A percentile compares a stretch with the other conserved stretches of the same genome.
phyloP scores from a whole-genome alignment of 2,888 invertebrate genomes.

The Zele albiditarsus region DNA sequence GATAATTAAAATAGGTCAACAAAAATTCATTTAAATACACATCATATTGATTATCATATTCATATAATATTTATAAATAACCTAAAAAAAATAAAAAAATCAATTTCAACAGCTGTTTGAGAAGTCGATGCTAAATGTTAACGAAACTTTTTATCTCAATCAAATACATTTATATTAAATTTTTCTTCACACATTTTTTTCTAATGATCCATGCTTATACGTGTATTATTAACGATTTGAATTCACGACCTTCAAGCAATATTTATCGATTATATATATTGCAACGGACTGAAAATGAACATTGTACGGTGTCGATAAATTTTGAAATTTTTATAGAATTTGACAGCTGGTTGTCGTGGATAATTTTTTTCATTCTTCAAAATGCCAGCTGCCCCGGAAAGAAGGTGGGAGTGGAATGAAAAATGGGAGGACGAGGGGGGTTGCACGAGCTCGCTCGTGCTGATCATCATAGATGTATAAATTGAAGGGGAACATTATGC shows the following conservation, averaged over 20 bases:
- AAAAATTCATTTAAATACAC: no score
- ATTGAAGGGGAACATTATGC: neutral
- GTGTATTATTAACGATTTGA: no score
- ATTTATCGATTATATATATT: neutral
- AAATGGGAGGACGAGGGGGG: neutral
- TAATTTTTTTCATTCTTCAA: conserved; percentile 6
- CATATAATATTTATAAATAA: no score
- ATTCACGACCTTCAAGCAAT: no score
- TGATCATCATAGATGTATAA: neutral
- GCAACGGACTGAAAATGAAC: neutral
- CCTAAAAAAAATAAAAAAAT: no score
- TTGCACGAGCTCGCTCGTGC: neutral
- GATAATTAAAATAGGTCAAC: no score
- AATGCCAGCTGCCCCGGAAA: conserved; percentile 2
- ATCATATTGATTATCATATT: no score
- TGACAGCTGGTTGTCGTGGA: neutral
- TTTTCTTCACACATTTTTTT: neutral
- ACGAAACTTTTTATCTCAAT: no score
- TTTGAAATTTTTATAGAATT: neutral
- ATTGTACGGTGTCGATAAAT: neutral
- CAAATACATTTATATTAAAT: no score
- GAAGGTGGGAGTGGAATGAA: neutral
- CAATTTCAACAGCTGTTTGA: no score
- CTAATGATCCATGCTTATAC: neutral
- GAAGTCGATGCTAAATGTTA: no score